A percentile compares a stretch with the other conserved stretches of the same genome.
Evolutionary conservation across 2,888 invertebrate species (phyloP).

Genomic region (Leucophenga maculata): DNA sequence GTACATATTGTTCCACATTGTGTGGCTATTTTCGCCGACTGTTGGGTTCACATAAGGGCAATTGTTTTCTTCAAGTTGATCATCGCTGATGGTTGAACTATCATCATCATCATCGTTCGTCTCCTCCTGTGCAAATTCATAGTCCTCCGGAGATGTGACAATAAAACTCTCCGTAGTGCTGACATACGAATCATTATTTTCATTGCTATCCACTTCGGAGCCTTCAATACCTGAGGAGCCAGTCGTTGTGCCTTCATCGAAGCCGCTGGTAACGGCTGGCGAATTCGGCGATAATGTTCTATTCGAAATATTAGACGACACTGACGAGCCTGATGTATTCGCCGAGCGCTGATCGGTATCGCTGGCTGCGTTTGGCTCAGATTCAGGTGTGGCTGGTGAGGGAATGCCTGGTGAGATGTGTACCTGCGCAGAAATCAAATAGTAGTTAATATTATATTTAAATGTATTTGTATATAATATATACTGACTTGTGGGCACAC

Average conservation of each 20-base stretch:
- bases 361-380: too few relatives aligned
- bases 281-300: background rate
- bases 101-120: slow-evolving; percentile 33
- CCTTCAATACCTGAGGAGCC: slow-evolving; percentile 68
- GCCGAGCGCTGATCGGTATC: too few relatives aligned
- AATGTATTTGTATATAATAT: background rate
- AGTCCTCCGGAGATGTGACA: slow-evolving; percentile 14
- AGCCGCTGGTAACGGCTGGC: slow-evolving; percentile 56
- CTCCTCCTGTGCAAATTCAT: slow-evolving; percentile 23
- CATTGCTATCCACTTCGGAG: slow-evolving; percentile 46
- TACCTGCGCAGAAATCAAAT: slow-evolving; percentile 38
- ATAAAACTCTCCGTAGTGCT: slow-evolving; percentile 24
- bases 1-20: slow-evolving; percentile 54
- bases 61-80: slow-evolving; percentile 32
- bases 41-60: background rate
- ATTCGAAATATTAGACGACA: background rate
- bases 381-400: slow-evolving; percentile 15
- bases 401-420: slow-evolving; percentile 46
- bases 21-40: background rate
- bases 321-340: background rate
- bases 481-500: slow-evolving; percentile 42
- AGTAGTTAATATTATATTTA: background rate
- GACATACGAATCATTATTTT: slow-evolving; percentile 27
- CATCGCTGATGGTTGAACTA: background rate
- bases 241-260: slow-evolving; percentile 64